Conservation (phyloP, 2,888 invertebrate species). For the Bugulina stolonifera region DNA sequence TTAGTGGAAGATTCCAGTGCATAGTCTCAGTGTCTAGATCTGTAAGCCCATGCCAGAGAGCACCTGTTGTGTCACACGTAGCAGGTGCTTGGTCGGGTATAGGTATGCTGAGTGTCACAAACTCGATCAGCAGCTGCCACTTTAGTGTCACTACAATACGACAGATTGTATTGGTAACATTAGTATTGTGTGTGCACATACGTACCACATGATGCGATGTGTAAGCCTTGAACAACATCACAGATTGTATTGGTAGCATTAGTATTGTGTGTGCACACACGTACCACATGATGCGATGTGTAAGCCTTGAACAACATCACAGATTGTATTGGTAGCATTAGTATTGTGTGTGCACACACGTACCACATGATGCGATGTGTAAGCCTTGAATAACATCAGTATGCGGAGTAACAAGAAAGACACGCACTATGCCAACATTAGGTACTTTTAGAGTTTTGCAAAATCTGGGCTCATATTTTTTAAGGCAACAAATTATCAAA, state of each 20-base stretch:
- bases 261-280: neutral
- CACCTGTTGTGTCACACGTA: conserved; percentile 50
- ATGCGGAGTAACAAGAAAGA: too few species aligned
- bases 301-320: conserved; percentile 48
- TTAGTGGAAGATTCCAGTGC: conserved; percentile 95
- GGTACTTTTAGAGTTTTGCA: too few species aligned
- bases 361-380: too few species aligned
- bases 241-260: neutral
- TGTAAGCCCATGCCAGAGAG: conserved; percentile 75
- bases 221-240: too few species aligned
- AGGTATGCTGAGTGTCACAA: conserved; percentile 59
- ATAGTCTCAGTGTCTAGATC: conserved; percentile 90
- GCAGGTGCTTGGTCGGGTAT: conserved; percentile 33
- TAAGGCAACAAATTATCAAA: too few species aligned
- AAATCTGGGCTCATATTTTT: too few species aligned
- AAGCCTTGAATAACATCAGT: too few species aligned
- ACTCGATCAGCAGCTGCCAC: conserved; percentile 96
- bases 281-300: too few species aligned
- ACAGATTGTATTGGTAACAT: neutral
- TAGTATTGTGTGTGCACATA: neutral
- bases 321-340: neutral
- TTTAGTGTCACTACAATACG: conserved; percentile 68
- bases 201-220: too few species aligned
- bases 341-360: neutral
- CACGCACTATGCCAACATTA: too few species aligned